These are phyloP conservation scores for Siniperca obscura DNA, from an alignment of 2,797 vertebrate species.

Conservation along the genomic window DNA sequence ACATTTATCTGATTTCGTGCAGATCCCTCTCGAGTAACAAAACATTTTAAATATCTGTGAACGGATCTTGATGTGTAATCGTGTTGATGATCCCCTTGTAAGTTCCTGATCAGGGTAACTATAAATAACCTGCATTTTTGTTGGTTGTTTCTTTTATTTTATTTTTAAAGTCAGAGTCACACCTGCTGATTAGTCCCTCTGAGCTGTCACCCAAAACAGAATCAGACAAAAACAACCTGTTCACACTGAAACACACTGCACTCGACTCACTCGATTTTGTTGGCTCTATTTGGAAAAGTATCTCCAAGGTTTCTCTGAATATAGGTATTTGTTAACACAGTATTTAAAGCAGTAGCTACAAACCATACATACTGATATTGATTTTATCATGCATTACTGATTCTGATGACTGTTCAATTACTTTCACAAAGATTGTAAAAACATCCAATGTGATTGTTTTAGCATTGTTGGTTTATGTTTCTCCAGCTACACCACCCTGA, in stretches of 20 bases:
- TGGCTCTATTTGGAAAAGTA: neutral
- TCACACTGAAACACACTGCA: neutral
- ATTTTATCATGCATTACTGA: neutral
- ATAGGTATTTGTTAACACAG: neutral
- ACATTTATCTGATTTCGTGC: neutral
- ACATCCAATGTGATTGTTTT: neutral
- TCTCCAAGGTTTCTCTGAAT: neutral
- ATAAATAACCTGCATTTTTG: neutral
- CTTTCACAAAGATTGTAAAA: neutral
- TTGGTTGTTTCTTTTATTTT: neutral
- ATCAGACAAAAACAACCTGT: neutral
- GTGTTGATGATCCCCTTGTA: too few species aligned
- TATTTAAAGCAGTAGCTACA: neutral
- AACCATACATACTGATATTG: neutral
- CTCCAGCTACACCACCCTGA: conserved; percentile 24
- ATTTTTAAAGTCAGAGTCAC: neutral
- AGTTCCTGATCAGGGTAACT: neutral
- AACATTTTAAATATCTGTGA: neutral
- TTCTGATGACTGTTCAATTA: neutral
- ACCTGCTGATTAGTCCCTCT: conserved; percentile 1
- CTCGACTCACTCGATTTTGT: neutral
- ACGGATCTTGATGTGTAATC: neutral
- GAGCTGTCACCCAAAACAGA: neutral
- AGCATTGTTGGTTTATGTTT: neutral
- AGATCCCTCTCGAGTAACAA: neutral